Base-by-base conservation (phyloP, 37 sponge, comb jelly and placozoan genomes). In the Sycon ciliatum region DNA sequence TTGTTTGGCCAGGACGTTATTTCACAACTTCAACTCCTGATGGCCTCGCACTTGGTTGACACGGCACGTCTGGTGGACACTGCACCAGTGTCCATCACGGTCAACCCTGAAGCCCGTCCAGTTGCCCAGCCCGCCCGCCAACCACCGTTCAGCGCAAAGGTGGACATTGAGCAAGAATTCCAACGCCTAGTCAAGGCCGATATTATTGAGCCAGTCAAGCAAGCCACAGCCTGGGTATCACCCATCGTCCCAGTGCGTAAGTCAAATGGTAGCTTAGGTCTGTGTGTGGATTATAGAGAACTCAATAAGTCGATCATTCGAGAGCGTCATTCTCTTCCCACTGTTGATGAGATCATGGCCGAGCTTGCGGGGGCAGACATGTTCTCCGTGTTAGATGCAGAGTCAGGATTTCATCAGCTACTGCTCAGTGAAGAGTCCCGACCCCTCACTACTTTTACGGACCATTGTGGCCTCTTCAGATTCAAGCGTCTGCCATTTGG, bases 401-500 rank as follows among this genome's bases (percentile, higher is more conserved):
- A 64, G 20, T 30, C 31, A 2, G 65, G 65, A 3, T 55, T 72
- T 2, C 53, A 5, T 39, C 57, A 72, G 57, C 24, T 72, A 16
- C 73, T 56, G 13, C 33, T 72, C 31, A 34, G 26, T 2, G 57
- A 49, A 22, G 26, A 29, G 53, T 56, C 33, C 57, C 73, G 73
- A n/a, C 32, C 22, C 23, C 57, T 72, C 13, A 72, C 73, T 20
- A 72, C 73, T 4, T 72, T 75, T 4, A 39, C 34, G 36, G 24
- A 37, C 20, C 42, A 30, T 2, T 68, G 30, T 68, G 70, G 70
- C 3, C 70, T 30, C 1, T 68, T 34, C 3, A 36, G 70, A 2
- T 68, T 68, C 27, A 70, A 70, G 34, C 36, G n/a, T n/a, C 42
- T 70, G 40, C 71, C 54, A 54, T 46, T 46, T 46, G 67, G 67